Base-by-base conservation (phyloP, 2,797 vertebrate species). In the Gymnocypris eckloni region DNA sequence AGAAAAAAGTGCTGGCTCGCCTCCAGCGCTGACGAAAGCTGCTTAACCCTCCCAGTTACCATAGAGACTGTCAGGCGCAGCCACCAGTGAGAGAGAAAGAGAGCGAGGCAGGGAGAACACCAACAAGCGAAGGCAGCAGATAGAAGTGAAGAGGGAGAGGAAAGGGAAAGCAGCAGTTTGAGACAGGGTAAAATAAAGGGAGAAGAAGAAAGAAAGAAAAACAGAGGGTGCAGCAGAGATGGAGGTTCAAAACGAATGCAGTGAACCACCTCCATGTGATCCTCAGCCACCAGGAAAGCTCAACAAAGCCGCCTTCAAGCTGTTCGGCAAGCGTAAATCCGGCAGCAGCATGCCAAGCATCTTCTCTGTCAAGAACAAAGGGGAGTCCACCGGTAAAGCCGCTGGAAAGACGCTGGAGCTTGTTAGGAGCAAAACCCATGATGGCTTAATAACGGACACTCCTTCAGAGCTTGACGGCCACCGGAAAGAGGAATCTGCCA, bases 231-330 rank as follows among this genome's bases (percentile, higher is more conserved):
- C n/a, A 86, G 67, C n/a, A 90, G 86, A 93, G 92, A 99, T 99
- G 98, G 98, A 99, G 95, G 95, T 95, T 94, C 97, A 96, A 91
- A 94, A 95, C 81, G 97, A 98, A 86, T 94, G 92, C 87, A 93
- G 94, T 86, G 97, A 97, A 87, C 94, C 96, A 81, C 95, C 96
- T 90, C 95, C 96, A 82, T 96, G 96, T 92, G 97, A 98, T 93
- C 97, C 97, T 89, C 97, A 95, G 95, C 97, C 97, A 86, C 94
- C 97, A 67, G 97, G 97, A 89, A 98, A 95, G 96, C 97, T 99
- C 91, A 99, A 98, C 95, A 99, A 97, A 94, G 96, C 98, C 15
- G 97, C 98, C 87, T 98, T 99, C 94, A 99, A 99, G 94, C 95
- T 99, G 91, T 99, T 99, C 88, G 96, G 96, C 91, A 97, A 96